A percentile compares a stretch with the other conserved stretches of the same genome.
Evolutionary conservation across 2,113 vertebrate genomes (phyloP).

Genomic region (Orientallactaga bullata): DNA sequence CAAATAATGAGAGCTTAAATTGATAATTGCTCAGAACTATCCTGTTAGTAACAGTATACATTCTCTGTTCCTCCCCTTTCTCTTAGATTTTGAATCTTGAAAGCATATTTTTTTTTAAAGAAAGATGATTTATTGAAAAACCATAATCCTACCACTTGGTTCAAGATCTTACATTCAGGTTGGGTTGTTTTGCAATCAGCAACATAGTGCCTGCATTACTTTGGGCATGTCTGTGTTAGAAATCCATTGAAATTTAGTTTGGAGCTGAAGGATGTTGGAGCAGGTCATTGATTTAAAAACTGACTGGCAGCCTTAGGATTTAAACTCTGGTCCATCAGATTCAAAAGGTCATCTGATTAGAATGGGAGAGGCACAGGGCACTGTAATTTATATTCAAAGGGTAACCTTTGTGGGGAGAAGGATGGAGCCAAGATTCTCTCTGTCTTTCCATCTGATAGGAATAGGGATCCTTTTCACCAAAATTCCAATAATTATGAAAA

Average conservation of each 20-base stretch:
- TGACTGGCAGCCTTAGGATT: conserved; percentile 84
- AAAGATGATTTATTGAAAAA: conserved; percentile 73
- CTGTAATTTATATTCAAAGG: conserved; percentile 88
- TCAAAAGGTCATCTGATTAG: conserved; percentile 90
- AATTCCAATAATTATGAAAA: conserved; percentile 78
- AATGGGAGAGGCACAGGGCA: conserved; percentile 84
- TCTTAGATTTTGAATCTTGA: conserved; percentile 71
- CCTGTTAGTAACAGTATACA: conserved; percentile 66
- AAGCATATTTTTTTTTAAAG: conserved; percentile 42
- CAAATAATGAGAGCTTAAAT: conserved; percentile 87
- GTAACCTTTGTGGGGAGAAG: conserved; percentile 83
- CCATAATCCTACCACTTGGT: conserved; percentile 46
- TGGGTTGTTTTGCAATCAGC: conserved; percentile 48
- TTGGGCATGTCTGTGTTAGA: conserved; percentile 33
- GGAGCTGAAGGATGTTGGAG: conserved; percentile 65
- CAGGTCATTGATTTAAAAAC: conserved; percentile 85
- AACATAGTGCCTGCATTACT: conserved; percentile 26
- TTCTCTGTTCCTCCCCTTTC: conserved; percentile 67
- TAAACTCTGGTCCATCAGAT: conserved; percentile 85
- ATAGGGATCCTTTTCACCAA: conserved; percentile 76
- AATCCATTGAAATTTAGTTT: conserved; percentile 63
- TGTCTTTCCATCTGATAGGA: conserved; percentile 80
- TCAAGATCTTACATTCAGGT: conserved; percentile 18
- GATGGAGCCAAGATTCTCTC: conserved; percentile 76
- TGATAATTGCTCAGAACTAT: conserved; percentile 85